Evolutionary conservation across 37 sponge, comb jelly and placozoan genomes (phyloP).

Genomic region (Petrosia ficiformis): DNA sequence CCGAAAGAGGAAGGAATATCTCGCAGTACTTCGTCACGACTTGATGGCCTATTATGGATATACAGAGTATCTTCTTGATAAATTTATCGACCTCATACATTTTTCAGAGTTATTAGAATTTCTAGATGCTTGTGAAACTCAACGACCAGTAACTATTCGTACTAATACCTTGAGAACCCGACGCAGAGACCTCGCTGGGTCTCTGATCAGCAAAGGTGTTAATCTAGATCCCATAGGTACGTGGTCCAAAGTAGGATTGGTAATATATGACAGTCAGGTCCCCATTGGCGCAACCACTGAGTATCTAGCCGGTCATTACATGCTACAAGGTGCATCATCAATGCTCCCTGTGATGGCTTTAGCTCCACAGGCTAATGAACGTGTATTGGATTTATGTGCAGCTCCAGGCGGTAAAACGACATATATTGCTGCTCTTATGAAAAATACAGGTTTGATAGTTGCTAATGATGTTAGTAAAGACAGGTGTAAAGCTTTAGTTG

Average conservation of each 20-base stretch:
- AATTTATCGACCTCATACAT: slow-evolving; percentile 78
- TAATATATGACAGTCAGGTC: slow-evolving; percentile 92
- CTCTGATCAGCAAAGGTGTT: slow-evolving; percentile 92
- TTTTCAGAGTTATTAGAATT: slow-evolving; percentile 78
- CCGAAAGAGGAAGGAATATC: slow-evolving; percentile 71
- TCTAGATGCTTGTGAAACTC: slow-evolving; percentile 91
- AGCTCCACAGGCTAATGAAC: slow-evolving; percentile 86
- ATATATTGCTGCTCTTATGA: slow-evolving; percentile 96
- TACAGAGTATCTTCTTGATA: slow-evolving; percentile 77
- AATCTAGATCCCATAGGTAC: slow-evolving; percentile 97
- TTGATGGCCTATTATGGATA: slow-evolving; percentile 92
- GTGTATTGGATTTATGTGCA: slow-evolving; percentile 96
- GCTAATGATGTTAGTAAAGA: slow-evolving; percentile 91
- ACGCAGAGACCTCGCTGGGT: slow-evolving; percentile 92
- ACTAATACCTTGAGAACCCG: slow-evolving; percentile 93
- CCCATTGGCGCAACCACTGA: slow-evolving; percentile 99
- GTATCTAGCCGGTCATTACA: slow-evolving; percentile 98
- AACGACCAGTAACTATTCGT: slow-evolving; percentile 92
- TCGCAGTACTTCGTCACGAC: slow-evolving; percentile 59
- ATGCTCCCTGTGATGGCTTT: slow-evolving; percentile 98
- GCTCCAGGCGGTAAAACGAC: slow-evolving; percentile 99
- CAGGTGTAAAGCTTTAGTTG: slow-evolving; percentile 83
- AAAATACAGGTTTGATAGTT: slow-evolving; percentile 91
- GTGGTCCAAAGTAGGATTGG: slow-evolving; percentile 98
- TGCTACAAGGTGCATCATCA: slow-evolving; percentile 96